A percentile compares a stretch with the other conserved stretches of the same genome.
These are phyloP conservation scores for Pterostichus niger DNA, from an alignment of 2,888 invertebrate genomes.

Conservation along the genomic window DNA sequence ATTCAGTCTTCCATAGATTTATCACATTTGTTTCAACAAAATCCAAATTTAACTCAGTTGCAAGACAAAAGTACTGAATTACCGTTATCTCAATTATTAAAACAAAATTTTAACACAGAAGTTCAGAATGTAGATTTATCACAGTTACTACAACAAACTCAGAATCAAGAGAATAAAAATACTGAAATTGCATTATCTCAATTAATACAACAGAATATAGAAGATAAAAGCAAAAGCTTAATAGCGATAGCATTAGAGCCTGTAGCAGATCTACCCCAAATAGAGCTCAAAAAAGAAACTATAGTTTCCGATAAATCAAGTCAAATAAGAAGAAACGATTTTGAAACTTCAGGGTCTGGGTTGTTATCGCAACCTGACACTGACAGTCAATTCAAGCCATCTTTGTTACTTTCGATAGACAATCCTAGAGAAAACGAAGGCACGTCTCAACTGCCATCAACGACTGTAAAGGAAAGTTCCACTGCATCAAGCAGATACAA, in stretches of 20 bases:
- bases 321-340: conserved; percentile 59
- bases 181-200: conserved; percentile 10
- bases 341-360: conserved; percentile 56
- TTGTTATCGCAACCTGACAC: conserved; percentile 37
- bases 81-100: neutral
- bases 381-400: conserved; percentile 61
- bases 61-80: neutral
- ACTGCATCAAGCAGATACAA: conserved; percentile 5
- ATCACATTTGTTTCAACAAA: too few species aligned
- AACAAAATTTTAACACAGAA: neutral
- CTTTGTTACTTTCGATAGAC: conserved; percentile 53
- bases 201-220: conserved; percentile 9
- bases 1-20: too few species aligned
- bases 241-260: neutral
- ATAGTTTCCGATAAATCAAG: neutral
- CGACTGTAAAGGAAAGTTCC: conserved; percentile 43
- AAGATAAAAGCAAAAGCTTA: neutral
- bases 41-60: too few species aligned
- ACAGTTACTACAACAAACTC: neutral
- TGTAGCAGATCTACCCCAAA: conserved; percentile 19
- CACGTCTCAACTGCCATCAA: conserved; percentile 28
- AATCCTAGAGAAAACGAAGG: conserved; percentile 53
- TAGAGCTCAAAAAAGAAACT: neutral
- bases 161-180: neutral
- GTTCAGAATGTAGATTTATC: neutral